Conservation (phyloP, 2,888 invertebrate genomes). For the Acanthococcus lagerstroemiae region DNA sequence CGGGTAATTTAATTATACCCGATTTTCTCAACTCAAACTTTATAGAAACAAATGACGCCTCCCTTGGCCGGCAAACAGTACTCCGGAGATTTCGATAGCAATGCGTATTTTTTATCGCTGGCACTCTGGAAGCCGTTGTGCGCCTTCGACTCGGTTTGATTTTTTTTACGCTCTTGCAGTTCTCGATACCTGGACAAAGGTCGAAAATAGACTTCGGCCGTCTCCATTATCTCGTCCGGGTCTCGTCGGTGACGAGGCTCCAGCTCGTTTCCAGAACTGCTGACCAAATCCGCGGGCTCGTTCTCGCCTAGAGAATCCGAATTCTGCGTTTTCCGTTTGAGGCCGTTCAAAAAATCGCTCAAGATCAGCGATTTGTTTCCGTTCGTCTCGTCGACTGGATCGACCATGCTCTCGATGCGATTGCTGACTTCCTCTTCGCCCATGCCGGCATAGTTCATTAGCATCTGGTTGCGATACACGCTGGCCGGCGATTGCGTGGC, state of each 20-base stretch:
- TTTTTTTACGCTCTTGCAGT: not conserved
- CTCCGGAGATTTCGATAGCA: conserved; percentile 1
- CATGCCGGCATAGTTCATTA: not conserved
- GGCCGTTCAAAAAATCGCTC: not conserved
- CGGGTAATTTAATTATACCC: no score
- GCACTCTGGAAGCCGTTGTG: not conserved
- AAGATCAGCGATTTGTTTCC: not conserved
- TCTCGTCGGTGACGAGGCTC: not conserved
- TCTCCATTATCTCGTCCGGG: conserved; percentile 3
- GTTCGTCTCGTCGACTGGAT: not conserved
- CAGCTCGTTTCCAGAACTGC: no score
- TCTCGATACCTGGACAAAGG: conserved; percentile 10
- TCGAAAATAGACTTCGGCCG: conserved; percentile 9
- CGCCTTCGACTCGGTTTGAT: not conserved
- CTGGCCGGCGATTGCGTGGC: no score
- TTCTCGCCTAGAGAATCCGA: no score
- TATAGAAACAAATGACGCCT: conserved; percentile 16
- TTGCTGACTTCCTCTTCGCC: not conserved
- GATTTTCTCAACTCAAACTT: conserved; percentile 1
- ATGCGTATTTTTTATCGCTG: not conserved
- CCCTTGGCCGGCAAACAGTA: conserved; percentile 9
- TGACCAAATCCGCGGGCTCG: not conserved
- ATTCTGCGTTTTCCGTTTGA: not conserved
- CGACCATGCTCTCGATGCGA: not conserved
- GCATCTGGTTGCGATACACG: not conserved